These are phyloP conservation scores for Cephus rjabovi DNA, from an alignment of 2,888 invertebrate species.

Conservation along the genomic window DNA sequence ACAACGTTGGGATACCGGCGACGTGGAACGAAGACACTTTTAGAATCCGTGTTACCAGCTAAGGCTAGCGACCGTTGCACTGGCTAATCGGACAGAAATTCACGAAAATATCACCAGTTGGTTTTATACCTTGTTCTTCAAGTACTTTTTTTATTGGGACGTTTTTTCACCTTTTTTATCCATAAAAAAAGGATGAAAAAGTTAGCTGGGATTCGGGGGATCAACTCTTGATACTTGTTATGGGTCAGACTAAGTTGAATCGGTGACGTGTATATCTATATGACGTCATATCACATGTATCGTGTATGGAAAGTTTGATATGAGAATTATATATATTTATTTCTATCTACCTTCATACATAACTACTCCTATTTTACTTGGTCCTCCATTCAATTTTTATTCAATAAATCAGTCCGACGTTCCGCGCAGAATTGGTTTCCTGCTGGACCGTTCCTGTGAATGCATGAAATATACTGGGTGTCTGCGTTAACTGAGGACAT, in stretches of 20 bases:
- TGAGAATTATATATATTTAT: not conserved
- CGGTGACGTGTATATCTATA: not conserved
- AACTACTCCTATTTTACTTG: conserved; percentile 3
- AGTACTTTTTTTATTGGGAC: not conserved
- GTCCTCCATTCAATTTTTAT: conserved; percentile 5
- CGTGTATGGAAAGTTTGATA: not conserved
- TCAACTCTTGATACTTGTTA: not conserved
- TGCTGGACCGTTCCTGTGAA: conserved; percentile 2
- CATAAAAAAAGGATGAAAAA: not conserved
- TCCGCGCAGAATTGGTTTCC: conserved; percentile 8
- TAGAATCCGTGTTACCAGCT: not conserved
- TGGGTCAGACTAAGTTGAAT: not conserved
- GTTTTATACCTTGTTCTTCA: not conserved
- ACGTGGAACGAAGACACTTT: not conserved
- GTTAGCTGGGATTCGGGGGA: not conserved
- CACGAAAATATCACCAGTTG: not conserved
- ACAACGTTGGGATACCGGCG: not conserved
- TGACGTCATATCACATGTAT: not conserved
- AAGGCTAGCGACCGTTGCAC: not conserved
- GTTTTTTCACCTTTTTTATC: not conserved
- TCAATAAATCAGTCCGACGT: conserved; percentile 7
- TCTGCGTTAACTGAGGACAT: not conserved
- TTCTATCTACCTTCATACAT: not conserved
- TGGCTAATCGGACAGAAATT: not conserved
- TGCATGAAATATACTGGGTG: conserved; percentile 5